Base-by-base conservation (phyloP, 23 tunicate species). In the Aplidium turbinatum region DNA sequence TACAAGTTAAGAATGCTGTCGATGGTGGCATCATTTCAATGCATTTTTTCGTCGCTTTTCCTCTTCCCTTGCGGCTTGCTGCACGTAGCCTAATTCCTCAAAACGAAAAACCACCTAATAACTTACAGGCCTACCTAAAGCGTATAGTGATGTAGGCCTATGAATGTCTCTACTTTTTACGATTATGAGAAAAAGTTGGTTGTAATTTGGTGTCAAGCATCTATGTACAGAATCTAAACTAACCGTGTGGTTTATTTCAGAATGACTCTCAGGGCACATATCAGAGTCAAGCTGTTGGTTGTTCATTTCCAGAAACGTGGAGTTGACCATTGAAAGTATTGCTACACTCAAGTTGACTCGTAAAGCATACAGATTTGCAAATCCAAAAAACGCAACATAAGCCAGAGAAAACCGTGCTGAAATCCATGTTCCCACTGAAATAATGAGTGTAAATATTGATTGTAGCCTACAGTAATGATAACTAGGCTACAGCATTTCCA, bases 311-410 rank as follows among this genome's bases (percentile, higher is more conserved):
- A 19, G 33, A 42, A 69, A 55, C 20, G 34, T 77, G 7, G 93
- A 70, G 51, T 90, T 90, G 18, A 69, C 82, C 97, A 90, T 90
- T 0, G 97, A 78, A 1, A 90, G 55, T 21, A 90, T 78, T 0
- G 97, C 97, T 31, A 90, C 89, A 71, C 81, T 77, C n/a, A 90
- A 64, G 38, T 90, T 90, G 4, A 84, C 91, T 25, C 97, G 79
- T 16, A 90, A 51, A 5, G 97, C 86, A 72, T 78, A 90, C 16
- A 84, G 82, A 56, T 77, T 82, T 26, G 63, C 55, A 38, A 90
- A 84, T 9, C 97, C 97, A 54, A 84, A 80, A 47, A 80, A 87
- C 13, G 77, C 86, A 35, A 87, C 34, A 35, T 80, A 80, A 6
- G 82, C 94, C 29, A 87, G 51, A 60, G 20, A 64, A 47, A 67